These are phyloP conservation scores for Agelastica alni DNA, from an alignment of 2,888 invertebrate genomes.

Conservation along the genomic window DNA sequence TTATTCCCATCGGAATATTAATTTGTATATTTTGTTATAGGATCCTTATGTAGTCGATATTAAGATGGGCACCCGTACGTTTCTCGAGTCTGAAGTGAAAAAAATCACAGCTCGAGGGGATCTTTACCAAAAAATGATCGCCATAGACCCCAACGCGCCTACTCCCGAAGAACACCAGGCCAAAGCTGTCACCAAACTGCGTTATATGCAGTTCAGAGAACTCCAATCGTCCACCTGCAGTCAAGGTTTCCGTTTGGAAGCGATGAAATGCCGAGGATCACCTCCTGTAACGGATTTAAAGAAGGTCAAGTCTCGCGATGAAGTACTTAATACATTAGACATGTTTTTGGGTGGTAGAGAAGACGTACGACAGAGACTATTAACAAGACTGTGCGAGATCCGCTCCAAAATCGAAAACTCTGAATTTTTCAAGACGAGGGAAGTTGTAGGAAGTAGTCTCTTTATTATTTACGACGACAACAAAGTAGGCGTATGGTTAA, in stretches of 20 bases:
- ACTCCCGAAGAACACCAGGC: conserved; percentile 79
- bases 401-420: conserved; percentile 80
- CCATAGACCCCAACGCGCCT: conserved; percentile 85
- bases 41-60: conserved; percentile 97
- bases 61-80: conserved; percentile 95
- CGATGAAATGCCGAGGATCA: conserved; percentile 83
- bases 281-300: conserved; percentile 87
- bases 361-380: conserved; percentile 69
- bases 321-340: conserved; percentile 74
- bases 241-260: conserved; percentile 95
- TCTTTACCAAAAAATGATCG: conserved; percentile 94
- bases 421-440: conserved; percentile 82
- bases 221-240: conserved; percentile 89
- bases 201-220: conserved; percentile 97
- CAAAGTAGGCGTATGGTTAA: conserved; percentile 92
- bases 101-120: conserved; percentile 84
- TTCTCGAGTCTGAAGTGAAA: conserved; percentile 92
- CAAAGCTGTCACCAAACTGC: conserved; percentile 89
- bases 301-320: conserved; percentile 77
- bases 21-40: conserved; percentile 48
- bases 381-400: conserved; percentile 77
- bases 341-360: conserved; percentile 72
- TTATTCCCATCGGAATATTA: no score
- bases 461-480: conserved; percentile 90
- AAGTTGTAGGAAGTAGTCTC: conserved; percentile 92